Percentiles rank a stretch among this genome's conserved stretches.
Conservation (phyloP, 2,797 vertebrate genomes). For the Cyprinodon diabolis region DNA sequence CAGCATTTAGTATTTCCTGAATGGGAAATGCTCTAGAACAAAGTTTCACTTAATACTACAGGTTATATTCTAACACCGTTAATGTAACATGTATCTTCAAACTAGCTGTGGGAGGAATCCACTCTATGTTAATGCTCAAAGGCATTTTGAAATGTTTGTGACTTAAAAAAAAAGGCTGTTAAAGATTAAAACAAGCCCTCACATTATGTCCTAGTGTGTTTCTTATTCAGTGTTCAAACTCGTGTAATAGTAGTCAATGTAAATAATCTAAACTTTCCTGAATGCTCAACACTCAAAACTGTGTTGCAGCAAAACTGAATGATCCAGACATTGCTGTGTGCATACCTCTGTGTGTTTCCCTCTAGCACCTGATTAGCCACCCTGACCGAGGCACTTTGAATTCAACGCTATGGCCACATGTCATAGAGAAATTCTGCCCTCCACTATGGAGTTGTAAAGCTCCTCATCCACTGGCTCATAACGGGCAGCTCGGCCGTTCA, state of each 20-base stretch:
- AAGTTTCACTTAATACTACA: conserved; percentile 18
- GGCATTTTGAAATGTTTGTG: conserved; percentile 45
- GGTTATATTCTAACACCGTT: conserved; percentile 31
- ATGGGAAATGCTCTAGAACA: conserved; percentile 38
- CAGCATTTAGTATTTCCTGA: conserved; percentile 43
- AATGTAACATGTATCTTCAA: conserved; percentile 49
- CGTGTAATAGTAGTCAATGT: conserved; percentile 58
- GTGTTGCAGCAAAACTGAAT: conserved; percentile 15
- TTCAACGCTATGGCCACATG: conserved; percentile 14
- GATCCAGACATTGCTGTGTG: conserved; percentile 15
- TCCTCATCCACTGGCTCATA: conserved; percentile 84
- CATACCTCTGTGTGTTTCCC: conserved; percentile 8
- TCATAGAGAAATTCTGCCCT: conserved; percentile 86
- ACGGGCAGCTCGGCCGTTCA: conserved; percentile 82
- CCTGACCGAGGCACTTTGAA: conserved; percentile 32
- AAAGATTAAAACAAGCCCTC: conserved; percentile 37
- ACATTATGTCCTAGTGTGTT: conserved; percentile 46
- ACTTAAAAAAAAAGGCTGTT: conserved; percentile 38
- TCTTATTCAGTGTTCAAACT: conserved; percentile 71
- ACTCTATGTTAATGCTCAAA: conserved; percentile 49
- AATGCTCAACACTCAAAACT: conserved; percentile 44
- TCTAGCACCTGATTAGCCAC: conserved; percentile 28
- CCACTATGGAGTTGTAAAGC: conserved; percentile 78
- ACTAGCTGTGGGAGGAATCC: conserved; percentile 22
- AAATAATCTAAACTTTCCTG: conserved; percentile 57